phyloP scores from a whole-genome alignment of 2,888 invertebrate species.

The Autographa gamma region DNA sequence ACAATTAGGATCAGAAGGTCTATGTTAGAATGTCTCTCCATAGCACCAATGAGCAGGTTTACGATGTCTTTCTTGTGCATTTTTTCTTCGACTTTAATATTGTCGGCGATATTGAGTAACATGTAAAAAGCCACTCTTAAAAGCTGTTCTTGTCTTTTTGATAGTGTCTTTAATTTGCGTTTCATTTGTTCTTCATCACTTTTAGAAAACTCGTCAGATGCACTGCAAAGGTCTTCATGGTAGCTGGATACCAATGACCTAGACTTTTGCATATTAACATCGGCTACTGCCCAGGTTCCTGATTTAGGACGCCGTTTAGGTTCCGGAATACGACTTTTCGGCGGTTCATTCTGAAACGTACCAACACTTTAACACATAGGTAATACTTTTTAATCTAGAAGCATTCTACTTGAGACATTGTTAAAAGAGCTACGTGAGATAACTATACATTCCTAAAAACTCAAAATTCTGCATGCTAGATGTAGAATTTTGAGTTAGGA shows the following conservation, averaged over 20 bases:
- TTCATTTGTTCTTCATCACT: constrained; percentile 93
- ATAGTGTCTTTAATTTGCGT: constrained; percentile 93
- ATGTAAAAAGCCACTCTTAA: constrained; percentile 97
- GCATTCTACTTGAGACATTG: too few relatives aligned
- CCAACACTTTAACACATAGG: background rate
- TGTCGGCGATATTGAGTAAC: constrained; percentile 98
- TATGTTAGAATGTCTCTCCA: constrained; percentile 95
- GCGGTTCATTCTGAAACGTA: constrained; percentile 89
- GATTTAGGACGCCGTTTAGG: constrained; percentile 93
- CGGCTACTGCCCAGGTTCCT: constrained; percentile 91
- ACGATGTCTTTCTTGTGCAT: constrained; percentile 98
- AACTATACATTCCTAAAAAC: too few relatives aligned
- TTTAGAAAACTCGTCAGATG: constrained; percentile 84
- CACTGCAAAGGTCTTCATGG: constrained; percentile 90
- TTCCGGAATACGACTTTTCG: constrained; percentile 92
- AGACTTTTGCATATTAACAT: constrained; percentile 88
- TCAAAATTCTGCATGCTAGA: too few relatives aligned
- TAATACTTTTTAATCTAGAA: too few relatives aligned
- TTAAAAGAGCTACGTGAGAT: too few relatives aligned
- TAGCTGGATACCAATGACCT: constrained; percentile 91
- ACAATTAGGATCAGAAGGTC: constrained; percentile 96
- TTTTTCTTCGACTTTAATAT: constrained; percentile 98
- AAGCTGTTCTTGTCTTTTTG: constrained; percentile 97
- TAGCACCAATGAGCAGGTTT: constrained; percentile 94
- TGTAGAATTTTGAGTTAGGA: too few relatives aligned